phyloP scores from a whole-genome alignment of 2,113 vertebrate genomes.

The Sapajus apella region DNA sequence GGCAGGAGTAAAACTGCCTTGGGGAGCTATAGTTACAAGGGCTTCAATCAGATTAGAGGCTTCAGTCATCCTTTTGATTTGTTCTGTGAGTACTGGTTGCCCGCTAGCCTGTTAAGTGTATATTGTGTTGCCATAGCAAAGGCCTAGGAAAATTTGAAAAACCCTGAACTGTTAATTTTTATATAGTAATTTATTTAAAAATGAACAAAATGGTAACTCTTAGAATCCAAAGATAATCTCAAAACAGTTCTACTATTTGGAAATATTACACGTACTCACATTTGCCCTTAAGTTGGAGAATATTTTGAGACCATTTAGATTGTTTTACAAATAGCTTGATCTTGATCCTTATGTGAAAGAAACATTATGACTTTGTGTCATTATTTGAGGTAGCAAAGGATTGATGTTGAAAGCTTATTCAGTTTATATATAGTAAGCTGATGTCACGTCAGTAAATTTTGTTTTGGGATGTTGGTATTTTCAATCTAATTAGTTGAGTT shows the following conservation, averaged over 20 bases:
- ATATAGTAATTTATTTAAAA: slow-evolving; percentile 28
- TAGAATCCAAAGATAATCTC: slow-evolving; percentile 43
- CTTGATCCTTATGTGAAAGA: background rate
- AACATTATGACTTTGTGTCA: background rate
- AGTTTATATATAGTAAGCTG: background rate
- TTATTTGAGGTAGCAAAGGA: background rate
- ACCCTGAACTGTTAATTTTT: background rate
- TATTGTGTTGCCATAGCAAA: background rate
- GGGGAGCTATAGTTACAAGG: background rate
- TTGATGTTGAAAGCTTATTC: slow-evolving; percentile 31
- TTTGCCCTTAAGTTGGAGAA: slow-evolving; percentile 5
- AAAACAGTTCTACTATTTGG: background rate
- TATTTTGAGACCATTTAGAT: background rate
- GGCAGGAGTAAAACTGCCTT: background rate
- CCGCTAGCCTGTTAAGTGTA: background rate
- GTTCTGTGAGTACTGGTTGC: background rate
- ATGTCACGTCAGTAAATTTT: slow-evolving; percentile 24
- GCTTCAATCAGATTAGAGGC: background rate
- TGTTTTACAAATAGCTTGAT: slow-evolving; percentile 37
- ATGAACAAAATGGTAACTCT: slow-evolving; percentile 17
- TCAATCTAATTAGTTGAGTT: slow-evolving; percentile 19
- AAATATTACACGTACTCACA: background rate
- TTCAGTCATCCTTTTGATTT: background rate
- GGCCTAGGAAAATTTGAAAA: background rate
- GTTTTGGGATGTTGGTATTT: slow-evolving; percentile 30